phyloP scores from a whole-genome alignment of 1,140 invertebrate species.

The Lethrus apterus region DNA sequence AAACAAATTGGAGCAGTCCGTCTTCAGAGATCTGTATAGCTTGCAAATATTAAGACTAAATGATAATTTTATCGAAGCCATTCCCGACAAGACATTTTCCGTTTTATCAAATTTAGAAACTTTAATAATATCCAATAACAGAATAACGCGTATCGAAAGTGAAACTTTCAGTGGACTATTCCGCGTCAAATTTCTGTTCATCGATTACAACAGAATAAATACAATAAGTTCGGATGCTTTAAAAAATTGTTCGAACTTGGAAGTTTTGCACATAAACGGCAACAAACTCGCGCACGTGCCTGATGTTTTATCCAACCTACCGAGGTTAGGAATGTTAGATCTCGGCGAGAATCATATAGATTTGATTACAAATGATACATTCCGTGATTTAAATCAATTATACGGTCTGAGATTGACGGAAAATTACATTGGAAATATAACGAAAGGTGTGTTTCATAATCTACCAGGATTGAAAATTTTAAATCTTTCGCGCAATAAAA shows the following conservation, averaged over 20 bases:
- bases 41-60: constrained; percentile 75
- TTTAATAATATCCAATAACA: constrained; percentile 79
- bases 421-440: constrained; percentile 81
- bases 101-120: constrained; percentile 76
- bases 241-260: constrained; percentile 73
- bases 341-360: constrained; percentile 83
- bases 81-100: constrained; percentile 76
- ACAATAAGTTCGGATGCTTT: constrained; percentile 72
- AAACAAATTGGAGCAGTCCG: constrained; percentile 65
- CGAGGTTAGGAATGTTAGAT: constrained; percentile 76
- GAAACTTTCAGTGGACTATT: constrained; percentile 71
- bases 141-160: constrained; percentile 67
- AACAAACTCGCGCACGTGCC: constrained; percentile 80
- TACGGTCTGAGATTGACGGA: constrained; percentile 78
- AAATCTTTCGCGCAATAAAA: constrained; percentile 81
- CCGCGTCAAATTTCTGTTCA: constrained; percentile 66
- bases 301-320: constrained; percentile 71
- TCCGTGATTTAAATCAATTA: constrained; percentile 70
- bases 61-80: constrained; percentile 72
- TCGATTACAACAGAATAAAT: constrained; percentile 78
- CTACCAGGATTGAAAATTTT: constrained; percentile 78
- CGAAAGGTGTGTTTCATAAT: constrained; percentile 74
- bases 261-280: constrained; percentile 82
- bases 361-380: constrained; percentile 73
- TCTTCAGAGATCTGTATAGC: constrained; percentile 73